Evolutionary conservation across 2,888 invertebrate genomes (phyloP).

Genomic region (Cheilosia impressa): DNA sequence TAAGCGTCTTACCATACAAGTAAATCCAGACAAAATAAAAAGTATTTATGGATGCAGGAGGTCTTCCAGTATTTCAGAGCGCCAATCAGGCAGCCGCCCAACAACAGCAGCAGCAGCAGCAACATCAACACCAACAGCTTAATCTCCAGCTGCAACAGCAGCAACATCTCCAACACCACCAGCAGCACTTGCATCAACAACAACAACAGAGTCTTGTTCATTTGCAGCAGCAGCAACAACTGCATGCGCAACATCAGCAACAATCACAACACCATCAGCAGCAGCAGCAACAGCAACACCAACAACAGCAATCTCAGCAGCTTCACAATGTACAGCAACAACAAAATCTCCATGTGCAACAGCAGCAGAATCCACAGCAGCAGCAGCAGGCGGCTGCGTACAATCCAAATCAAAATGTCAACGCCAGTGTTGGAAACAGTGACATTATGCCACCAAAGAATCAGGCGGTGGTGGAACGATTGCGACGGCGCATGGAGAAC

Average conservation of each 20-base stretch:
- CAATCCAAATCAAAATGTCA: conserved; percentile 73
- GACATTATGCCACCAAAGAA: conserved; percentile 91
- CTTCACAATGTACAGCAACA: conserved; percentile 77
- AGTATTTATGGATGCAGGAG: conserved; percentile 84
- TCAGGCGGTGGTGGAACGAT: conserved; percentile 93
- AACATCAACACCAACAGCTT: conserved; percentile 78
- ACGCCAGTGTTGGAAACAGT: conserved; percentile 60
- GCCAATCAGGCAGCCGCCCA: conserved; percentile 84
- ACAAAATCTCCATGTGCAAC: conserved; percentile 79
- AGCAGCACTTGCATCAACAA: conserved; percentile 83
- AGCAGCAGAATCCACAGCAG: conserved; percentile 79
- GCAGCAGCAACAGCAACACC: conserved; percentile 76
- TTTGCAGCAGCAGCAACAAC: conserved; percentile 76
- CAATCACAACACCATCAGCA: conserved; percentile 77
- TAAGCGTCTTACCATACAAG: conserved; percentile 76
- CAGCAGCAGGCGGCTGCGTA: conserved; percentile 76
- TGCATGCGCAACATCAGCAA: conserved; percentile 76
- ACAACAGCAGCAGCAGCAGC: conserved; percentile 79
- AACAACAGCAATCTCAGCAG: conserved; percentile 80
- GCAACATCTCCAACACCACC: conserved; percentile 86
- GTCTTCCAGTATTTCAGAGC: conserved; percentile 84
- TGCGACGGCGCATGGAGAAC: conserved; percentile 93
- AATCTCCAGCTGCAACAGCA: conserved; percentile 84
- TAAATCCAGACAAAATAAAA: conserved; percentile 79
- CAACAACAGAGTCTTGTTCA: conserved; percentile 79